phyloP scores from a whole-genome alignment of 2,888 invertebrate genomes.

The Archips xylosteana region DNA sequence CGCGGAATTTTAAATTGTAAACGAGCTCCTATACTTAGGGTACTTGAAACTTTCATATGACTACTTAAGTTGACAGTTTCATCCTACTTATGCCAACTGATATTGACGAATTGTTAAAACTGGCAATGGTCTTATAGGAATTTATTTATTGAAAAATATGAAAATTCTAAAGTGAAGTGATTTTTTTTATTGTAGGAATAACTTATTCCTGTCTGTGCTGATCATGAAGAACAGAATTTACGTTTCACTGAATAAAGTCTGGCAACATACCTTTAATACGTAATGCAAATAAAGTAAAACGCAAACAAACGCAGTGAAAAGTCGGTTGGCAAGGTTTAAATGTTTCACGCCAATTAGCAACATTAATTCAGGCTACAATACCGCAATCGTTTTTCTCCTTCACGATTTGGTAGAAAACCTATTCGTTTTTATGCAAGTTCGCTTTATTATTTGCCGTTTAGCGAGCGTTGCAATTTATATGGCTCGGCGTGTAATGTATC shows the following conservation, averaged over 20 bases:
- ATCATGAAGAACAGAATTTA: too few species aligned
- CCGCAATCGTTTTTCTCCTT: slow-evolving; percentile 51
- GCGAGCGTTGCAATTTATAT: slow-evolving; percentile 55
- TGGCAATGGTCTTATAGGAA: background rate
- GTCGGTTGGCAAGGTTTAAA: slow-evolving; percentile 6
- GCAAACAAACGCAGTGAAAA: background rate
- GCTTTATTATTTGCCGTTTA: slow-evolving; percentile 56
- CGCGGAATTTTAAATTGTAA: slow-evolving; percentile 80
- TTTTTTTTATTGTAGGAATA: too few species aligned
- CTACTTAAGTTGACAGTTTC: background rate
- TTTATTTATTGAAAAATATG: too few species aligned
- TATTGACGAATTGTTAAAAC: background rate
- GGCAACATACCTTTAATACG: too few species aligned
- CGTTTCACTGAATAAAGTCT: too few species aligned
- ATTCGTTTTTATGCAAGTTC: slow-evolving; percentile 55
- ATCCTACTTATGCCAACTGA: background rate
- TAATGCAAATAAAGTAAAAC: background rate
- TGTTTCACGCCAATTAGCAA: slow-evolving; percentile 45
- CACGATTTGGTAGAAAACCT: slow-evolving; percentile 50
- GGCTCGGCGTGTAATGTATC: slow-evolving; percentile 57
- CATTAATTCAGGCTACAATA: slow-evolving; percentile 44
- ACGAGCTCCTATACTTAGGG: slow-evolving; percentile 57
- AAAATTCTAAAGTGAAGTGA: too few species aligned
- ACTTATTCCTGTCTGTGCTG: too few species aligned
- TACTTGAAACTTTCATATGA: background rate